These are phyloP conservation scores for Petrophora chlorosata DNA, from an alignment of 2,888 invertebrate genomes.

Conservation along the genomic window DNA sequence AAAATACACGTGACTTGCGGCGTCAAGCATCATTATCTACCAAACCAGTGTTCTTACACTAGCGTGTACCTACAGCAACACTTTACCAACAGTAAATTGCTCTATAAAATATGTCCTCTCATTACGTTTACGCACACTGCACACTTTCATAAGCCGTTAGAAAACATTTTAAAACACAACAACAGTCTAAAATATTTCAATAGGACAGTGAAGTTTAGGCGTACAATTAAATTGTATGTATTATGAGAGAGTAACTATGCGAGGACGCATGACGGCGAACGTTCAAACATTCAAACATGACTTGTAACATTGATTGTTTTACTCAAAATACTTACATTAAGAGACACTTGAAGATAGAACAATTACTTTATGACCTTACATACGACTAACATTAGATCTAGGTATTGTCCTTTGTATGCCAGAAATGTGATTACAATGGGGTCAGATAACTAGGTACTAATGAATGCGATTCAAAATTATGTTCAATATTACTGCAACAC, in stretches of 20 bases:
- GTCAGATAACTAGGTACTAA: constrained; percentile 58
- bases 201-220: constrained; percentile 50
- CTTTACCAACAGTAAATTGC: constrained; percentile 50
- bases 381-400: constrained; percentile 83
- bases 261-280: constrained; percentile 24
- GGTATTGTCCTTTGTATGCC: constrained; percentile 85
- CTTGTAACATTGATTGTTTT: constrained; percentile 68
- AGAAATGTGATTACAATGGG: constrained; percentile 74
- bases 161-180: constrained; percentile 60
- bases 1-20: constrained; percentile 14
- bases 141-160: constrained; percentile 51
- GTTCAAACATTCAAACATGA: constrained; percentile 61
- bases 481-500: constrained; percentile 69
- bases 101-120: constrained; percentile 43
- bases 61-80: constrained; percentile 52
- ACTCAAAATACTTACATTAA: constrained; percentile 78
- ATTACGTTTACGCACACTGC: constrained; percentile 46
- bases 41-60: constrained; percentile 41
- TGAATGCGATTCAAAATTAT: constrained; percentile 50
- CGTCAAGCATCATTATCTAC: constrained; percentile 50
- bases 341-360: constrained; percentile 83
- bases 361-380: constrained; percentile 80
- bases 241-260: constrained; percentile 40
- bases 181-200: constrained; percentile 59
- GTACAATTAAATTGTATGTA: constrained; percentile 46